Base-by-base conservation (phyloP, 2,888 invertebrate genomes). In the Caenorhabditis angaria region DNA sequence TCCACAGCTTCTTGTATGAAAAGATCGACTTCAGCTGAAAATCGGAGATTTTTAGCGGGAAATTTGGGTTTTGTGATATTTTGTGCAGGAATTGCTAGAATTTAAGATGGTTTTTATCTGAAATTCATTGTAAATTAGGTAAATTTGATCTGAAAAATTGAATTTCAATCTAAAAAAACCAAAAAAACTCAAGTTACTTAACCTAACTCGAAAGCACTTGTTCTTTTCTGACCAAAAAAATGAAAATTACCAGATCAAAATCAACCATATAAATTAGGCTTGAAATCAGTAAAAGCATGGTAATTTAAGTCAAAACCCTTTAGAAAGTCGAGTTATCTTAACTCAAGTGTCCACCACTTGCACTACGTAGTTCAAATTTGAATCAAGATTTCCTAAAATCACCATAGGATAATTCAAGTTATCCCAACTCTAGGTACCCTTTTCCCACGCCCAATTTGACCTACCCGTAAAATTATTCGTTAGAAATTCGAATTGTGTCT, bases 1-100 rank as follows among this genome's bases (percentile, higher is more conserved):
- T 76, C 76, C 22, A 78, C 62, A 20, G 76, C 80, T 59, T 82
- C 82, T 3, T 64, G 59, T 20, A 82, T 80, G 8, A 82, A 72
- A 1, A 75, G 60, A 28, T 78, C 80, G 20, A 82, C 78, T 64
- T 82, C 80, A n/a, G 77, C 82, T 82, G 70, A 65, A 80, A 69
- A 8, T 32, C 10, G 6, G 22, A 53, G 6, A 6, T 50, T 50
- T 20, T 50, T 56, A 56, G 20, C 12, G 10, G 10, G 10, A n/a
- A 56, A 27, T 14, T 55, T 55, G 24, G 5, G 10, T 55, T 18
- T 55, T n/a, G n/a, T n/a, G n/a, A n/a, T n/a, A n/a, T n/a, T n/a
- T n/a, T n/a, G n/a, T n/a, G n/a, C n/a, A n/a, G n/a, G n/a, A n/a
- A n/a, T n/a, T n/a, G n/a, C n/a, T n/a, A n/a, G 8, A 25, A 22